Conservation (phyloP, 2,113 vertebrate species). For the Eurystomus gularis region DNA sequence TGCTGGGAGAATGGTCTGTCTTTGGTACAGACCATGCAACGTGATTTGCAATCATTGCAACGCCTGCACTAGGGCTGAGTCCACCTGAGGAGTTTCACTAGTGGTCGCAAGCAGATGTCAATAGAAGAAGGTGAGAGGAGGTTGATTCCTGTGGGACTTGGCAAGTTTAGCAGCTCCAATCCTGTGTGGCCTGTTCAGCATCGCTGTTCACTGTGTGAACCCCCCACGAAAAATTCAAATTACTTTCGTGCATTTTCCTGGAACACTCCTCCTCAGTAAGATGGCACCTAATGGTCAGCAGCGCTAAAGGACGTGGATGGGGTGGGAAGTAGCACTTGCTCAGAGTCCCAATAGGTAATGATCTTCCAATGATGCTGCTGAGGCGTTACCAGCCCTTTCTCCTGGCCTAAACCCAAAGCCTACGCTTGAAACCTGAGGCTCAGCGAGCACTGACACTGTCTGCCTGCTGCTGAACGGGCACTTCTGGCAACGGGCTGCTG, state of each 20-base stretch:
- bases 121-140: not conserved
- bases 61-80: no score
- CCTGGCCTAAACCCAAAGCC: not conserved
- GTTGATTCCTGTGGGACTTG: not conserved
- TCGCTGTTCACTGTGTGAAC: not conserved
- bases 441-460: not conserved
- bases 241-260: not conserved
- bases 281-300: not conserved
- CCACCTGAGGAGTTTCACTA: rapidly evolving
- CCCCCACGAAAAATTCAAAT: not conserved
- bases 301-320: rapidly evolving
- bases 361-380: not conserved
- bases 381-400: not conserved
- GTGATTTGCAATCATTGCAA: rapidly evolving
- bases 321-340: not conserved
- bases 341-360: not conserved
- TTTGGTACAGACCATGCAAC: not conserved
- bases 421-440: not conserved
- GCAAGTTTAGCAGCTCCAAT: not conserved
- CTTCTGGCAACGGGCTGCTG: not conserved
- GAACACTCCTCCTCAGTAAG: not conserved
- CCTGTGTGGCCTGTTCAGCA: not conserved
- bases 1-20: not conserved
- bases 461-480: not conserved
- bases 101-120: not conserved